phyloP scores from a whole-genome alignment of 2,888 invertebrate genomes.

The Helobdella robusta region DNA sequence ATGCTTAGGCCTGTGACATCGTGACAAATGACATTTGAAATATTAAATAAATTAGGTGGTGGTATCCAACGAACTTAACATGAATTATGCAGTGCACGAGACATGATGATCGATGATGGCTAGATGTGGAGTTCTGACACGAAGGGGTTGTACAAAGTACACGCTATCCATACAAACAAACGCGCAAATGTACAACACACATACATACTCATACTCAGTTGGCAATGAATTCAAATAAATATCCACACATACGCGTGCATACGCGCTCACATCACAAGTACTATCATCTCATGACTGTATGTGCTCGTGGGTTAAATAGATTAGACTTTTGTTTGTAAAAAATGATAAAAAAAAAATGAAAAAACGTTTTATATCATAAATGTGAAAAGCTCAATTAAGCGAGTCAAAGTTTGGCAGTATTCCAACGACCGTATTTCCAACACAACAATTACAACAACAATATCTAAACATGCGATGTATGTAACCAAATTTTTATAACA shows the following conservation, averaged over 20 bases:
- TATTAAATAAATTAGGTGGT: not conserved
- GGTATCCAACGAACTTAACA: not conserved
- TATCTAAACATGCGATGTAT: no score
- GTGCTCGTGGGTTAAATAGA: not conserved
- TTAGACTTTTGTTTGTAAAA: no score
- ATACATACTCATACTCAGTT: not conserved
- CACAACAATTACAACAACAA: no score
- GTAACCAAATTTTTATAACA: no score
- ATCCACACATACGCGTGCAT: conserved; percentile 4
- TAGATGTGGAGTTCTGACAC: not conserved
- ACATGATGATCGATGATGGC: not conserved
- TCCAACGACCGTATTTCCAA: no score
- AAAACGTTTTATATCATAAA: no score
- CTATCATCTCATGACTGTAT: not conserved
- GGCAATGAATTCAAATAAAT: not conserved
- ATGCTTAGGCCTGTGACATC: no score
- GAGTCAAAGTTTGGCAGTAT: no score
- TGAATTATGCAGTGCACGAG: not conserved
- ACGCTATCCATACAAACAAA: not conserved
- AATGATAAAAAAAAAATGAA: no score
- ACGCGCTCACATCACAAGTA: conserved; percentile 3
- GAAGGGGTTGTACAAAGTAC: not conserved
- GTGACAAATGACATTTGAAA: not conserved
- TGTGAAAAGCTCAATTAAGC: no score
- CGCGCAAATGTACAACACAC: not conserved